Evolutionary conservation across 2,888 invertebrate genomes (phyloP).

Genomic region (Oscheius sp.): DNA sequence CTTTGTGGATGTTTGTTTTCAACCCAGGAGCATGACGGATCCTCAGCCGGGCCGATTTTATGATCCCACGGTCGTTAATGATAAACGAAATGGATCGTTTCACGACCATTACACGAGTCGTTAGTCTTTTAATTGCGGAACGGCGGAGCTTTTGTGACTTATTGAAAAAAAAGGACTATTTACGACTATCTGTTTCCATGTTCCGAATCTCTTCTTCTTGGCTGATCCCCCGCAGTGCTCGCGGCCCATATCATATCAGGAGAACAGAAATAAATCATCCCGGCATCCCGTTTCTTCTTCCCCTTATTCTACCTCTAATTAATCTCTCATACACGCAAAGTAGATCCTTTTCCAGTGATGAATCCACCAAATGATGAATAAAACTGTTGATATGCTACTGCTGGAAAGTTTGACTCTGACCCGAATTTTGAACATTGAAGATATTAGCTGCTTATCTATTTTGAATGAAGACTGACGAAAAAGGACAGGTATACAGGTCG

Average conservation of each 20-base stretch:
- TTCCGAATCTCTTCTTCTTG: not conserved
- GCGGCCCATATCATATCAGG: constrained; percentile 16
- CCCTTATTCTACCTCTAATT: constrained; percentile 1
- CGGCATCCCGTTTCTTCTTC: not conserved
- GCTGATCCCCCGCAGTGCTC: constrained; percentile 1
- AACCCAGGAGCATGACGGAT: constrained; percentile 16
- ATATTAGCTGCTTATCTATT: too few relatives aligned
- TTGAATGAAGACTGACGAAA: too few relatives aligned
- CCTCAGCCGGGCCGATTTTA: constrained; percentile 21
- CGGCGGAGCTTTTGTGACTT: constrained; percentile 25
- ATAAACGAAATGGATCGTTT: constrained; percentile 28
- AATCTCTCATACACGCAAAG: not conserved
- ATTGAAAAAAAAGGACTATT: constrained; percentile 27
- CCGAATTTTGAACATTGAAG: constrained; percentile 19
- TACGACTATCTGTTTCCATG: constrained; percentile 1
- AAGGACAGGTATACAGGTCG: too few relatives aligned
- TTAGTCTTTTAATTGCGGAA: constrained; percentile 29
- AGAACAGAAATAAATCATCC: not conserved
- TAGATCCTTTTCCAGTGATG: not conserved
- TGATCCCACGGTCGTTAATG: constrained; percentile 26
- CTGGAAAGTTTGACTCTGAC: constrained; percentile 4
- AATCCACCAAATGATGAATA: constrained; percentile 14
- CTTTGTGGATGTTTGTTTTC: not conserved
- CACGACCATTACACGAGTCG: constrained; percentile 30
- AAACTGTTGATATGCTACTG: constrained; percentile 21